Conservation (phyloP, 1,140 invertebrate genomes). For the Arion vulgaris region DNA sequence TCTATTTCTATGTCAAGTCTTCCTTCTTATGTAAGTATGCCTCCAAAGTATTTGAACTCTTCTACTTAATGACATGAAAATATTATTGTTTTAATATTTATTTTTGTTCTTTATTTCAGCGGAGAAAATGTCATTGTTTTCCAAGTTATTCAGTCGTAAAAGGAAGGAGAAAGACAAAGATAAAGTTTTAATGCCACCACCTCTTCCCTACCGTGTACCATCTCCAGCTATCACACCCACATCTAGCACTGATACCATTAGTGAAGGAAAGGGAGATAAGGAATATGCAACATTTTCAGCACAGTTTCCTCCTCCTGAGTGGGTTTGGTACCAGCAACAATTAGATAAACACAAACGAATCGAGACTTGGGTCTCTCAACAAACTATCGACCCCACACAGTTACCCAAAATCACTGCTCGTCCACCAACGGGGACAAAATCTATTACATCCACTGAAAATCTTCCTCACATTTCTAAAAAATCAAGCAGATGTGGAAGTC, state of each 20-base stretch:
- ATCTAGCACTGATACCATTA: constrained; percentile 11
- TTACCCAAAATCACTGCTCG: not conserved
- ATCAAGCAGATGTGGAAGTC: not conserved
- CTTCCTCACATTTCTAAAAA: not conserved
- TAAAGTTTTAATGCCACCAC: constrained; percentile 25
- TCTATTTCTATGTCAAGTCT: too few relatives aligned
- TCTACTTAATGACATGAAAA: too few relatives aligned
- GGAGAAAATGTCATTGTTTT: constrained; percentile 91
- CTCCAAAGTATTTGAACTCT: too few relatives aligned
- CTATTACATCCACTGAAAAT: not conserved
- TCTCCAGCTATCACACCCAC: not conserved
- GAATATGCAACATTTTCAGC: constrained; percentile 86
- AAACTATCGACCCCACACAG: constrained; percentile 46
- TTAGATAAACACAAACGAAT: constrained; percentile 60
- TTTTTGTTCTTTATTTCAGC: constrained; percentile 73
- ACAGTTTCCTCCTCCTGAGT: constrained; percentile 91
- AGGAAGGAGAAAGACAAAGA: constrained; percentile 75
- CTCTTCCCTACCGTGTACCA: not conserved
- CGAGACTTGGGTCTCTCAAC: constrained; percentile 58
- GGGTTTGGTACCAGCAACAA: constrained; percentile 75
- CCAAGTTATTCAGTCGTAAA: constrained; percentile 88
- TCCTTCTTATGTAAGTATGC: too few relatives aligned
- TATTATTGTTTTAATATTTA: too few relatives aligned
- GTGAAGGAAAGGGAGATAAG: constrained; percentile 45
- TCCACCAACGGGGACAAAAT: not conserved